Base-by-base conservation (phyloP, 2,113 vertebrate species). In the Echinops telfairi region DNA sequence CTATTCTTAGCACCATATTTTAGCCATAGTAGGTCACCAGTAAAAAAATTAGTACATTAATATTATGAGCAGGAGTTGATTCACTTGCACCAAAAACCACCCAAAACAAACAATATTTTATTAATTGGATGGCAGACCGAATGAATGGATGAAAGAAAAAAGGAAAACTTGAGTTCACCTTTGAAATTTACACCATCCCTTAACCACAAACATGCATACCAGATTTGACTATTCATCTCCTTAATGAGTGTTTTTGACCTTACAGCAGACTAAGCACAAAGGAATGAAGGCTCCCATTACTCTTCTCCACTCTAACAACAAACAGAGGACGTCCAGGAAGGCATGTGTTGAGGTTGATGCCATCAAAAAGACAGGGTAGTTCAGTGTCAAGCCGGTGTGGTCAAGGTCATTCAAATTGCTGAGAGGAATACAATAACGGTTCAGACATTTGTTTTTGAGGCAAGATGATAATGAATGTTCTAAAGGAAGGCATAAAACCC, bases 391-490 rank as follows among this genome's bases (percentile, higher is more conserved):
- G 3, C 40, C 68, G 83, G 75, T 86, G 11, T 71, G 31, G 79
- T 77, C 89, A 88, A 87, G 73, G 83, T 89, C 70, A 90, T 23
- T 80, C 60, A 58, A 78, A 84, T 78, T 75, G 27, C 70, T 77
- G n/a, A 76, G 38, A 47, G 19, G 6, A 75, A 93, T 16, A 70
- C 10, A 85, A 31, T 89, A 71, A 86, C 80, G 75, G 53, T 31
- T 3, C 1, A 76, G 9, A 53, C 75, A 27, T 81, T 92, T 95
- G 17, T 94, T 87, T 95, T 79, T 73, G 62, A 91, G 71, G 25
- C 31, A 73, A 85, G 27, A 88, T 95, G 40, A 91, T 38, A 94
- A 94, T 43, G 33, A 84, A 93, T 89, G 22, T 90, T 87, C n/a
- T 92, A 87, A 94, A 87, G 77, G 83, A 93, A 84, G 60, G 12